Base-by-base conservation (phyloP, 2,888 invertebrate genomes). In the Tolmerus cingulatus region DNA sequence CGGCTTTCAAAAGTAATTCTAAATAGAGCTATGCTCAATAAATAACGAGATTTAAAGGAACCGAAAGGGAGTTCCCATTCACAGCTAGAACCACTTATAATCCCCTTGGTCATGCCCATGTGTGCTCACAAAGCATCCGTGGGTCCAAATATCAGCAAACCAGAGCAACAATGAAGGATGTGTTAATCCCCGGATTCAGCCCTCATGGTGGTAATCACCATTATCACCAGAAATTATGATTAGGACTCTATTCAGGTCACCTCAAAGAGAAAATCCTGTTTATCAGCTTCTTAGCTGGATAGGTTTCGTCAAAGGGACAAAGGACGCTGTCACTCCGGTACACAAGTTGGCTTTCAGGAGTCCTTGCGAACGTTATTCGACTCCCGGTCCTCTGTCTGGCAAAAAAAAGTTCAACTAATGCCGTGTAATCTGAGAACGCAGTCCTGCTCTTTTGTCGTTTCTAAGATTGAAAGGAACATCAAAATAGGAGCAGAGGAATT, bases 151-250 rank as follows among this genome's bases (percentile, higher is more conserved):
- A 86, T 86, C 77, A 76, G 86, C 77, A 86, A 86, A 86, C 86
- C 86, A 51, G 51, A 46, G 55, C 86, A 86, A 86, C 86, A 86
- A 79, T 66, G 40, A 79, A 40, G 78, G 77, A 86, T 86, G 86
- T 86, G 86, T 86, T 86, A 86, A 86, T 86, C 86, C 55, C 43
- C 23, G 43, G 57, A 79, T 78, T 40, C 55, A 76, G 55, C 55
- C 86, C 66, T 78, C 78, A 79, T 34, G 78, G n/a, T 79, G 86
- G 77, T 86, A 86, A 86, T 86, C 77, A 86, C 86, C 78, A 86
- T 86, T 86, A 86, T 86, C 86, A 86, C 40, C 66, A 78, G 78
- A 86, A 86, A 86, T 86, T 86, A 86, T 86, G 78, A 86, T 86
- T 86, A 86, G 86, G 40, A 78, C 86, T 76, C 86, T 77, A 86